Evolutionary conservation across 2,113 vertebrate species (phyloP).

Genomic region (Acrocephalus kingi): DNA sequence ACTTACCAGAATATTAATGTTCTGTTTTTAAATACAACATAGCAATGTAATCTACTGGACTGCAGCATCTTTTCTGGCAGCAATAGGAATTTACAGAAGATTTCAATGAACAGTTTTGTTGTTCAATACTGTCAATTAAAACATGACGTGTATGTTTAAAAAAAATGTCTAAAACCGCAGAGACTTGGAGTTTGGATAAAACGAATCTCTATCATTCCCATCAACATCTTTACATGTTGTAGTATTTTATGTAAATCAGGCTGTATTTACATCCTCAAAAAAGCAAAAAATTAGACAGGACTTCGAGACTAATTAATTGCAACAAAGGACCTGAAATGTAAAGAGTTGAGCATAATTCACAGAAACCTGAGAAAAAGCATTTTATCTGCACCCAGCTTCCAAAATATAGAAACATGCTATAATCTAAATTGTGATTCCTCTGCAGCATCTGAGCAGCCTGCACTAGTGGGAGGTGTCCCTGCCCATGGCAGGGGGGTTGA

Average conservation of each 20-base stretch:
- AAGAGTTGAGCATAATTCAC: neutral
- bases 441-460: neutral
- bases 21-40: neutral
- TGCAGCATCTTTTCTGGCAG: neutral
- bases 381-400: neutral
- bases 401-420: neutral
- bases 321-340: neutral
- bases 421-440: neutral
- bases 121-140: neutral
- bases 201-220: neutral
- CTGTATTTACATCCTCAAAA: neutral
- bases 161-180: neutral
- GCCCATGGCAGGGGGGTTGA: neutral
- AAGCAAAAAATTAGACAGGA: neutral
- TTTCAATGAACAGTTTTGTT: neutral
- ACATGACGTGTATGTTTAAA: neutral
- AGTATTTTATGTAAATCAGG: neutral
- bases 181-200: neutral
- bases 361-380: neutral
- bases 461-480: neutral
- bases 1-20: neutral
- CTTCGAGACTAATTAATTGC: neutral
- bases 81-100: neutral
- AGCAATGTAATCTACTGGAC: neutral
- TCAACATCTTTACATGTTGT: neutral